phyloP scores from a whole-genome alignment of 2,888 invertebrate species.

The Drosophila nr. perissopoda region DNA sequence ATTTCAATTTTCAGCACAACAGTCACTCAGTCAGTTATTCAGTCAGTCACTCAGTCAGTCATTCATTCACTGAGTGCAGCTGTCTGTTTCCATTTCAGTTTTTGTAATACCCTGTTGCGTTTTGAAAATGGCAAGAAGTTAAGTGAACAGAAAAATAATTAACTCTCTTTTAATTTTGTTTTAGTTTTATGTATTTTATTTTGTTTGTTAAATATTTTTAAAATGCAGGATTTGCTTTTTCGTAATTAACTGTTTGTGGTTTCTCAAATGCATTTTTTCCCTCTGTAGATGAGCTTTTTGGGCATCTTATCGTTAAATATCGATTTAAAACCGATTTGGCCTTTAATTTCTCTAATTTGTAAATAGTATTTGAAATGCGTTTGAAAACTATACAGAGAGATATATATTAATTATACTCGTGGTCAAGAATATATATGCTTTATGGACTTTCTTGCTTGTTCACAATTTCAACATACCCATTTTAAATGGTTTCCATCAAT shows the following conservation, averaged over 20 bases:
- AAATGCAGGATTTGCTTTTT: neutral
- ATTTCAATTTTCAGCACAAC: conserved; percentile 63
- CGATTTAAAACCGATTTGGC: too few species aligned
- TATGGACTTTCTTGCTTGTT: neutral
- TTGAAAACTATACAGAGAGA: too few species aligned
- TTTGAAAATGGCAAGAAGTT: neutral
- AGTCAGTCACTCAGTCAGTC: conserved; percentile 30
- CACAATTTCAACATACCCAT: neutral
- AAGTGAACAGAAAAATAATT: neutral
- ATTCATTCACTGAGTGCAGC: conserved; percentile 39
- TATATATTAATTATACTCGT: too few species aligned
- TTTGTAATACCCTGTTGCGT: neutral
- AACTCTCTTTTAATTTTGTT: neutral
- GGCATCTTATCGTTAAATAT: too few species aligned
- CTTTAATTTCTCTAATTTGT: too few species aligned
- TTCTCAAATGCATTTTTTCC: too few species aligned
- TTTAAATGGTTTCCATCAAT: conserved; percentile 17
- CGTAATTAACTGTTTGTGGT: neutral
- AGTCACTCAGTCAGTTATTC: conserved; percentile 27
- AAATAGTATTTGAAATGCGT: too few species aligned
- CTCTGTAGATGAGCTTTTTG: too few species aligned
- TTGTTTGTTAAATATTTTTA: neutral
- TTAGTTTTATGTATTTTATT: neutral
- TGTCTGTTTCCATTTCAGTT: neutral
- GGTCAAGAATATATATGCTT: neutral